Evolutionary conservation across 2,888 invertebrate genomes (phyloP), one percentile per base, ranked within the genome.

Genomic region (Eugnorisma glareosa): DNA sequence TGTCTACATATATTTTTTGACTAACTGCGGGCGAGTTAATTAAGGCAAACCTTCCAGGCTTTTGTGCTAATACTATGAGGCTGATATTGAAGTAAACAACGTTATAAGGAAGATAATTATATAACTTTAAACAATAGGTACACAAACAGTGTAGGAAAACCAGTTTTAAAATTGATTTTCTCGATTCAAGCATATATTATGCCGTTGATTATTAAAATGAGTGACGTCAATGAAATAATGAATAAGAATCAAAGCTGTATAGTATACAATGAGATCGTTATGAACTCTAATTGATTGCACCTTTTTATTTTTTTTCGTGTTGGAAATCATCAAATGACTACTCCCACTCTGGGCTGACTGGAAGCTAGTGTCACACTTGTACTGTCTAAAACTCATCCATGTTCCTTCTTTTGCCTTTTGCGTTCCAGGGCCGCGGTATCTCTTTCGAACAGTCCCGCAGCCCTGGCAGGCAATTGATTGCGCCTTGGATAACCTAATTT

Each of bases 401-500:
- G 40, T 40, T 40, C 40, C 40, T 40, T 40, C 37, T 1, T 40
- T 37, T 40, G 40, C 40, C 40, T 2, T 40, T 40, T 10, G 40
- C 10, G 37, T 35, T 35, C 35, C 35, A 35, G 35, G n/a, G n/a
- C n/a, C n/a, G n/a, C n/a, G n/a, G n/a, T n/a, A n/a, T n/a, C n/a
- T n/a, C n/a, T n/a, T n/a, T 35, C 35, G 35, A 37, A 37, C 37
- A 37, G 37, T 37, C 37, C 37, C 37, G 37, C 37, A 37, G 37
- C 37, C 35, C 37, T 37, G 37, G 37, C 37, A 37, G 37, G 37
- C 37, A 35, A n/a, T n/a, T n/a, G n/a, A 82, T 86, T 64, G 67
- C 43, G 51, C 13, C n/a, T 15, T 18, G 31, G 77, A 82, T 85
- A 86, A 59, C 75, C 86, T 67, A 69, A 68, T 83, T 67, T 21